These are phyloP conservation scores for Nasonia vitripennis DNA, from an alignment of 1,140 invertebrate species.

Conservation along the genomic window DNA sequence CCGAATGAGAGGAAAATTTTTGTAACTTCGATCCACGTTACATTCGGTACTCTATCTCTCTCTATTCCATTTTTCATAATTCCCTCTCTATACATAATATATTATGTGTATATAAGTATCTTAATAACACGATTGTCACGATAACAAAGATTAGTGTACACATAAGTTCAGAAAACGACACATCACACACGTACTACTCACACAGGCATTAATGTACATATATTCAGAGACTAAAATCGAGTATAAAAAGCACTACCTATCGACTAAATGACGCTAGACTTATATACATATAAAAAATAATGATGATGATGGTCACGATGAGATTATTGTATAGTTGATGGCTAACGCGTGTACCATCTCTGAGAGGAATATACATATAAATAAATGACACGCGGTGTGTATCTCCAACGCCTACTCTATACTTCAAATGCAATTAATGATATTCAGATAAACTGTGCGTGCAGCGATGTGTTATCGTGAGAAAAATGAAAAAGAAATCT, in stretches of 20 bases:
- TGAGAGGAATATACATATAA: not conserved
- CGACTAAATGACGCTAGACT: not conserved
- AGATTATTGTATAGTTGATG: too few relatives aligned
- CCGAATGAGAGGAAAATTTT: not conserved
- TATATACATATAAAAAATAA: not conserved
- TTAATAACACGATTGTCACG: not conserved
- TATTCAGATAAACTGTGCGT: not conserved
- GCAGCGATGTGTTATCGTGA: not conserved
- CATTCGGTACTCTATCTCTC: not conserved
- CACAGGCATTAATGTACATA: not conserved
- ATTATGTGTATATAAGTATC: conserved; percentile 3
- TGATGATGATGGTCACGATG: not conserved
- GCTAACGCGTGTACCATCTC: not conserved
- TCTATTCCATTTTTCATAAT: conserved; percentile 29
- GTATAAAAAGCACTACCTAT: not conserved
- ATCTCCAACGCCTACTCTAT: not conserved
- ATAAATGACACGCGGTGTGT: too few relatives aligned
- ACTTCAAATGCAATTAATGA: conserved; percentile 4
- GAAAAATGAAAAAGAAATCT: not conserved
- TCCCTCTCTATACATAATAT: conserved; percentile 47
- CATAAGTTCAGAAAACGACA: not conserved
- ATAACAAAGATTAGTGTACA: not conserved
- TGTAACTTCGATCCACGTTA: conserved; percentile 31
- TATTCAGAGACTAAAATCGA: not conserved
- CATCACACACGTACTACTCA: too few relatives aligned